phyloP scores from a whole-genome alignment of 1,140 invertebrate species.

The Dolichoris vasculosae region DNA sequence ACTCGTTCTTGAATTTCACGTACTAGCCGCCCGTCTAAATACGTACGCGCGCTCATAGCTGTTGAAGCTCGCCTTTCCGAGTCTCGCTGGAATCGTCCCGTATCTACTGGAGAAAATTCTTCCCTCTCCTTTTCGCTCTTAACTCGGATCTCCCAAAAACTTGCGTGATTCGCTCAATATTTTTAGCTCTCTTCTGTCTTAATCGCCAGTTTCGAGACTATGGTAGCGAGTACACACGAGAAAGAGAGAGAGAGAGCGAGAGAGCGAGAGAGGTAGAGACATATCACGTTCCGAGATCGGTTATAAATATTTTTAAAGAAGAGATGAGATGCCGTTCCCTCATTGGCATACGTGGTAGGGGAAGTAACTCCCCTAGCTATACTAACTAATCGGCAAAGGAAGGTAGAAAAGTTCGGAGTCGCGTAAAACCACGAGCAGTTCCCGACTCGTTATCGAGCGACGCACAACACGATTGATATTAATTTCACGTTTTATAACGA shows the following conservation, averaged over 20 bases:
- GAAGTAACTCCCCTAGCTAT: neutral
- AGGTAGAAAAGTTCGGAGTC: conserved; percentile 71
- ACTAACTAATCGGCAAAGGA: conserved; percentile 35
- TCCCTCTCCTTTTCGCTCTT: neutral
- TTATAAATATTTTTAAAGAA: conserved; percentile 73
- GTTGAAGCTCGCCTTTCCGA: conserved; percentile 29
- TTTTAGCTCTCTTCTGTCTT: conserved; percentile 57
- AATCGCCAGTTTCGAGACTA: conserved; percentile 22
- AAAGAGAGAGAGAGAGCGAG: neutral
- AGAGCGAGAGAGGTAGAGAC: conserved; percentile 22
- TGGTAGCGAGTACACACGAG: no score
- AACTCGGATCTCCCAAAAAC: neutral
- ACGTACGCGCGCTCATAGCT: conserved; percentile 1
- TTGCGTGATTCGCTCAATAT: conserved; percentile 58
- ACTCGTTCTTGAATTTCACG: conserved; percentile 46
- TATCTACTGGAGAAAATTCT: conserved; percentile 18
- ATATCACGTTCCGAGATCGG: conserved; percentile 65
- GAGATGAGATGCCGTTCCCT: conserved; percentile 43
- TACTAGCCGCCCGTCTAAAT: conserved; percentile 28
- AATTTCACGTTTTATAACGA: conserved; percentile 24
- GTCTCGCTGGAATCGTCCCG: conserved; percentile 14
- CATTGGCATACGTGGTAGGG: conserved; percentile 50
- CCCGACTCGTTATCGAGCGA: conserved; percentile 36
- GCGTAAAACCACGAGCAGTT: conserved; percentile 64
- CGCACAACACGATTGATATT: conserved; percentile 26